These are phyloP conservation scores for Scaptodrosophila latifasciaeformis DNA, from an alignment of 2,888 invertebrate genomes.

Conservation along the genomic window DNA sequence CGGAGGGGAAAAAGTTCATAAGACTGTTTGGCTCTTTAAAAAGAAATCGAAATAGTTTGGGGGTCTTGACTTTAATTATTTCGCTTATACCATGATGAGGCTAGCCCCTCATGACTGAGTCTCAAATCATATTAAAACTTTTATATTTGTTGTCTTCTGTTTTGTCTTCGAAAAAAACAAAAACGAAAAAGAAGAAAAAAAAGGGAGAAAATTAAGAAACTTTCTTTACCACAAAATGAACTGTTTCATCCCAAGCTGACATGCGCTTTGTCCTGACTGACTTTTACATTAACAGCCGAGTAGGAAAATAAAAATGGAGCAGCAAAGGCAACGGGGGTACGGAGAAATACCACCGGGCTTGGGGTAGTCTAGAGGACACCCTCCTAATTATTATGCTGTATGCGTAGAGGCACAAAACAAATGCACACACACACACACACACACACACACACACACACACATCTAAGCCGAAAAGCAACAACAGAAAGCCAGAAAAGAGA, in stretches of 20 bases:
- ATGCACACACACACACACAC: neutral
- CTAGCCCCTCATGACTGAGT: neutral
- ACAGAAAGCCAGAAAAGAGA: constrained; percentile 19
- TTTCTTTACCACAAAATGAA: constrained; percentile 61
- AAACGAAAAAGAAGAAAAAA: constrained; percentile 1
- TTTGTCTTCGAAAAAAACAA: constrained; percentile 27
- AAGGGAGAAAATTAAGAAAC: constrained; percentile 59
- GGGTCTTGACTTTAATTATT: constrained; percentile 54
- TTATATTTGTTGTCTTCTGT: constrained; percentile 21
- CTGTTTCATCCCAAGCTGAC: constrained; percentile 43
- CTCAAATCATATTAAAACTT: constrained; percentile 66
- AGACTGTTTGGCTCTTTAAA: constrained; percentile 11
- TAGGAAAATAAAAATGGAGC: no score
- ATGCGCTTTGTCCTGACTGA: constrained; percentile 25
- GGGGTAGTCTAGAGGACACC: constrained; percentile 47
- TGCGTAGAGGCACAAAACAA: constrained; percentile 52
- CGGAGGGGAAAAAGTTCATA: constrained; percentile 19
- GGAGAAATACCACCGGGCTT: no score
- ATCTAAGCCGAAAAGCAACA: constrained; percentile 29
- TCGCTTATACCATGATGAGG: no score
- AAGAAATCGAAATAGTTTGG: neutral
- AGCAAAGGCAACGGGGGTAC: no score
- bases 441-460: constrained; percentile 42
- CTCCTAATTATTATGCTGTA: constrained; percentile 66
- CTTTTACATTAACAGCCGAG: constrained; percentile 49